Evolutionary conservation across 2,113 vertebrate species (phyloP), one percentile per base, ranked within the genome.

Genomic region (Urocynchramus pylzowi): DNA sequence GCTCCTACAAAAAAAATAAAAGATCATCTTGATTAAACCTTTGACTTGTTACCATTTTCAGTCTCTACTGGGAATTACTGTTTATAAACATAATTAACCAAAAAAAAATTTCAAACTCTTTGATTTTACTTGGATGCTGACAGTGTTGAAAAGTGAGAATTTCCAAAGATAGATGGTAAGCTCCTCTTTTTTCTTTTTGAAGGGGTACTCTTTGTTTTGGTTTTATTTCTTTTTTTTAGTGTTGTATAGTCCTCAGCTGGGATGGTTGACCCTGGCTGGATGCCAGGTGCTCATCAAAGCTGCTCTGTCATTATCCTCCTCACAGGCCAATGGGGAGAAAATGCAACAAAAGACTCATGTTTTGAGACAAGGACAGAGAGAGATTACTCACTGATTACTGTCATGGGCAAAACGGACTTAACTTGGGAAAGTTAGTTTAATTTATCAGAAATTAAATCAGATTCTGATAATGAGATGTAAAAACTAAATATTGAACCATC

Each of bases 41-140:
- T 88, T 76, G 17, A 61, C 17, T 59, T 75, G 71, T 7, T 95
- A 35, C 7, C 23, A n/a, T 70, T 96, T 94, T 90, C 23, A 85
- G 17, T 10, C 15, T 50, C 57, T 71, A 26, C 28, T 50, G 28
- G 30, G 47, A 71, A 74, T 65, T 47, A 31, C 19, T 52, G 23
- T 90, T 84, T 73, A 71, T 42, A 87, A 76, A n/a, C 8, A 78
- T 9, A 75, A 84, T 64, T 87, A 76, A 77, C 9, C 0, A 1
- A 42, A 73, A 76, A 75, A 56, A 16, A 74, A 7, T 11, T 27
- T 30, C 13, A 45, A 47, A 63, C 8, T 19, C 31, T 89, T 84
- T 85, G 16, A 74, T 90, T 78, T 74, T 45, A 26, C 24, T 87
- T 64, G 39, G 6, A 13, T 65, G 20, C 21, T 64, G 28, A 65